Base-by-base conservation (phyloP, 2,113 vertebrate species). In the Promerops cafer region DNA sequence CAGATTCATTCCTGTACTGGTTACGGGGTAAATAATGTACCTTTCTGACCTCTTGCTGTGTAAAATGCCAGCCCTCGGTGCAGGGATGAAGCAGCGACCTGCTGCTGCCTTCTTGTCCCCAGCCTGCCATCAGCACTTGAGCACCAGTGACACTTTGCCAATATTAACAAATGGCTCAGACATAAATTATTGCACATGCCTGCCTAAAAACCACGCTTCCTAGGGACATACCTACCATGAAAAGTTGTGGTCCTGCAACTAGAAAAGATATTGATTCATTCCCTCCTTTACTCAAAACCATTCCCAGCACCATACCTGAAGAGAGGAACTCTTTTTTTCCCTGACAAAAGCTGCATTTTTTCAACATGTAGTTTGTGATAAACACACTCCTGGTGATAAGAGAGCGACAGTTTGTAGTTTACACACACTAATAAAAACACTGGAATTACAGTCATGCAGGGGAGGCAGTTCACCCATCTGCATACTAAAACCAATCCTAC, bases 111-210 rank as follows among this genome's bases (percentile, higher is more conserved):
- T 44, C 80, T 20, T 59, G 86, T 87, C 83, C 76, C 57, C 72
- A 66, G 54, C 72, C 90, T 86, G 47, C 80, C 80, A 39, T 35
- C 50, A 35, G 80, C 69, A 60, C 39, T 63, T 27, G 14, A 89
- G 76, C 64, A 83, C 71, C 64, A 4, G 9, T 75, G 91, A 96
- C 18, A 16, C 44, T 89, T 93, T 56, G 80, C 86, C 80, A 75
- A 82, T 90, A 93, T 50, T 92, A 94, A 93, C 86, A 82, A 95
- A 96, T 81, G 91, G 64, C 53, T 93, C 72, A 66, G 80, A 78
- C 60, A 83, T 40, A 94, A 94, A 93, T 78, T 91, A 94, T 44
- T 87, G 76, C 57, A 91, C 57, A 64, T 23, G 47, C 69, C 69
- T 82, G n/a, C 69, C 69, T 59, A 78, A 90, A 95, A 87, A 28